Base-by-base conservation (phyloP, 64 coral and sea anemone genomes). In the Montipora foliosa region DNA sequence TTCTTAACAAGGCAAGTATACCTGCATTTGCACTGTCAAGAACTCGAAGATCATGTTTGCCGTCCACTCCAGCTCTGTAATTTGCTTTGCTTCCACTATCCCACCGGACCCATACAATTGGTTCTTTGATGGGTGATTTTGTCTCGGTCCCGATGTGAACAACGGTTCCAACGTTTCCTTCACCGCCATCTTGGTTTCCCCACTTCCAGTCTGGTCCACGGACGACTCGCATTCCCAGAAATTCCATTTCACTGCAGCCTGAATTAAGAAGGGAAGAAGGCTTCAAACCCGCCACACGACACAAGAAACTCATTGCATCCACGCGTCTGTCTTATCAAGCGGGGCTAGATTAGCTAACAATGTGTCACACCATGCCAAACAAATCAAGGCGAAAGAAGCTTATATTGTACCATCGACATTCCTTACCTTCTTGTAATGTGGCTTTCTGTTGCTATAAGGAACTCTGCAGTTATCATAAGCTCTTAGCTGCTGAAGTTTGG, bases 181-280 rank as follows among this genome's bases (percentile, higher is more conserved):
- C 87, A 10, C 92, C 92, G 25, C 92, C 92, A 82, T 94, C 92
- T 82, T 94, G 92, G 3, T 82, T 16, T 53, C 2, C 44, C 90
- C 90, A 92, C 16, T 78, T 15, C 90, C 90, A 92, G 55, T 92
- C 81, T 13, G 71, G 86, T 8, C 92, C 92, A 50, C 92, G 92
- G 0, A 94, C 92, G 11, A 94, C 92, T 22, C 92, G 86, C 46
- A 29, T 72, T 11, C 85, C 92, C 7, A 94, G 25, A 14, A 86
- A 17, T 5, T 70, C 66, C 62, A 70, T 84, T 70, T 67, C 47
- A 4, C 12, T 57, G 53, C 53, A 57, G 6, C 53, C 6, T 8
- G 6, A 57, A 6, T 11, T 57, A 57, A 57, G 37, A 37, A 37
- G 37, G 37, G 1, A 37, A 37, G 37, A 37, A 37, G 37, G 37